These are phyloP conservation scores for Chiloscyllium punctatum DNA, from an alignment of 2,797 vertebrate species.

Conservation along the genomic window DNA sequence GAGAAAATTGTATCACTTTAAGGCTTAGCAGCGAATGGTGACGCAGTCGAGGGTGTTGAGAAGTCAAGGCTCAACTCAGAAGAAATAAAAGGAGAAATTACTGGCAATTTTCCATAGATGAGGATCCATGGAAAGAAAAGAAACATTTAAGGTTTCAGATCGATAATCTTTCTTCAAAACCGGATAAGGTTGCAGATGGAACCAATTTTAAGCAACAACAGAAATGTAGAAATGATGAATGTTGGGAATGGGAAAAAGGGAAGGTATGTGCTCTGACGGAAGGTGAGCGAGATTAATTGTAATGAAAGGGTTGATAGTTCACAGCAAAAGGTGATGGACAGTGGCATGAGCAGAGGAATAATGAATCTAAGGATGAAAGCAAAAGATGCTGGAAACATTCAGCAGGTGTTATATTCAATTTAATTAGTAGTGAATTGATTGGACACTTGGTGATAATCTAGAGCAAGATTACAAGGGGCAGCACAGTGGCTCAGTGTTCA, in stretches of 20 bases:
- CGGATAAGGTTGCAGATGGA: neutral
- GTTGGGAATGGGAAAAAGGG: neutral
- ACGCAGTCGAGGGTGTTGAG: neutral
- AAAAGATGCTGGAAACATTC: neutral
- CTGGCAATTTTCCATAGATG: too few species aligned
- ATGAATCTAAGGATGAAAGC: neutral
- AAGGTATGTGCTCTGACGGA: neutral
- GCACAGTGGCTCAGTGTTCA: too few species aligned
- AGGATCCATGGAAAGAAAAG: neutral
- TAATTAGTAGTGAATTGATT: neutral
- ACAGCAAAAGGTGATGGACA: neutral
- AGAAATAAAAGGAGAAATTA: neutral
- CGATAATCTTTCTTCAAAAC: neutral
- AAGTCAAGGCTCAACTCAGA: neutral
- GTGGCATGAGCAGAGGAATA: neutral
- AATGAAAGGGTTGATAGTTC: too few species aligned
- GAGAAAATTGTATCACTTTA: neutral
- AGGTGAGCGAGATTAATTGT: too few species aligned
- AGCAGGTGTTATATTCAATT: neutral
- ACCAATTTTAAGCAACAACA: neutral
- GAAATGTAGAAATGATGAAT: neutral
- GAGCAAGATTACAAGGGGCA: neutral
- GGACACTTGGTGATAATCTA: neutral
- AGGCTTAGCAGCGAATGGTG: neutral
- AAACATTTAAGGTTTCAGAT: too few species aligned